Base-by-base conservation (phyloP, 2,113 vertebrate species). In the Poeciliopsis retropinna region DNA sequence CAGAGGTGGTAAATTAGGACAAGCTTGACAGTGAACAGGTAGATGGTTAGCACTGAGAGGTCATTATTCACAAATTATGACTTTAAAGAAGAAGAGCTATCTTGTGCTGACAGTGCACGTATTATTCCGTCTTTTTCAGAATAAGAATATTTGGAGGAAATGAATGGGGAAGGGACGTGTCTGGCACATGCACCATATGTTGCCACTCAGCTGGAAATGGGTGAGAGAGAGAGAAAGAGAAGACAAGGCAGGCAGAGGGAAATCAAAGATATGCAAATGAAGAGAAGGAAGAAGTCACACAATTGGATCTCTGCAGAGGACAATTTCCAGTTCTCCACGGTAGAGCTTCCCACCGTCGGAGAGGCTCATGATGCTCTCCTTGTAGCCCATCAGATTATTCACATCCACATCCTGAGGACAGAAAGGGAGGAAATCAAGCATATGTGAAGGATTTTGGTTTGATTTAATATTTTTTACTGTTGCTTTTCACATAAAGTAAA, bases 281-380 rank as follows among this genome's bases (percentile, higher is more conserved):
- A 84, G 73, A 71, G 0, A 4, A 72, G 64, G 60, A 75, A 63
- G 47, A 29, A 87, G 88, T 95, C 96, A 99, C 94, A 95, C 79
- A 60, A 94, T 86, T 28, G 96, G 95, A 82, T 98, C 98, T 19
- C 86, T 95, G 93, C 98, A 99, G 76, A 99, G 96, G 82, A 99
- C 96, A 0, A 98, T 96, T 89, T 99, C 97, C 94, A 99, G 93
- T 81, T 99, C 98, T 83, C 96, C 94, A 71, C 97, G 96, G 94
- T 99, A 98, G 62, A 99, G 97, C 84, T 96, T 97, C 11, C 98
- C 98, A 0, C 95, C 96, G 0, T 98, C 97, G 0, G 97, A 96
- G 84, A 99, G 95, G 34, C 95, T 97, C 97, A 99, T 97, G 95
- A 99, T 96, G 87, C 96, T 97, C 92, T 95, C 94, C 85, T 96